Evolutionary conservation across 2,888 invertebrate species (phyloP), one percentile per base, ranked within the genome.

Genomic region (Agonopterix subpropinquella): DNA sequence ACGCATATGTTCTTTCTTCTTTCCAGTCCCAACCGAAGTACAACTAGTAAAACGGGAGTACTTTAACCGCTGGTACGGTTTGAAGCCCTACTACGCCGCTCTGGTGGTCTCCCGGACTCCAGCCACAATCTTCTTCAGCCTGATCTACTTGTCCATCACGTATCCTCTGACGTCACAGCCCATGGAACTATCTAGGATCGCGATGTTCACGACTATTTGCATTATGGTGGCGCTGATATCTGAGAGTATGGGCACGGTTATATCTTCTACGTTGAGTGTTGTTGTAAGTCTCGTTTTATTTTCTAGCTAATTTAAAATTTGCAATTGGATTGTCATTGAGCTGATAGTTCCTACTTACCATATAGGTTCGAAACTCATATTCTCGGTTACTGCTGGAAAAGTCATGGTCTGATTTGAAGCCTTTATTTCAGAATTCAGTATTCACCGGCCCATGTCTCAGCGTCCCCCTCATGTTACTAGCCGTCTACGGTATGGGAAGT

Each of bases 381-480:
- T 28, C 28, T 28, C 5, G 28, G 18, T 4, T 2, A 1, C 18
- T 18, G 18, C 18, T 18, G 18, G 4, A 18, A 18, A 18, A 18
- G 18, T 18, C 18, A 18, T 18, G 4, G 4, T 18, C 4, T 4
- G 4, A 18, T 18, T 2, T 18, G 2, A 18, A 4, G 18, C 18
- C 4, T 4, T n/a, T n/a, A 39, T 85, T 85, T 8, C 80, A 96
- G 96, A 96, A 96, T 67, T 92, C 94, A 35, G 95, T 97, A 79
- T 98, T 98, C 76, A 87, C 97, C 61, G 98, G 97, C 0, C 97
- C 98, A 11, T 94, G 95, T 0, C 70, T 94, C 51, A 91, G 94
- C 47, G 97, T 97, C 4, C 98, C 98, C 0, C 85, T 98, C 9
- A 95, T 98, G 91, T 79, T 98, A 49, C 89, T 98, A 45, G 94